Percentiles rank a stretch among this genome's conserved stretches.
phyloP scores from a whole-genome alignment of 2,888 invertebrate species.

The Pammene fasciana region DNA sequence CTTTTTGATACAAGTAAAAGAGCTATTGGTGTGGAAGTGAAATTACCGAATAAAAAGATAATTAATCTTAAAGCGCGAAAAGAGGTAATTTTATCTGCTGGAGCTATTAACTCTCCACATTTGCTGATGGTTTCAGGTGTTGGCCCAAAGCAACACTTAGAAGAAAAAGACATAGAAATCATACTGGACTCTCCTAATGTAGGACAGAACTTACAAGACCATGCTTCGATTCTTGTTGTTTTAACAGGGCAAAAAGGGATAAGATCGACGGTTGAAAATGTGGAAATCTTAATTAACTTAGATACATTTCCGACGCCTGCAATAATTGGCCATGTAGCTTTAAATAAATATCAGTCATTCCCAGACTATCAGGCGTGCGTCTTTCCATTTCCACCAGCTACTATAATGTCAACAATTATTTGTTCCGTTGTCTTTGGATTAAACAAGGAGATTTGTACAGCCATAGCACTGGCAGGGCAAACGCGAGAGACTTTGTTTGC shows the following conservation, averaged over 20 bases:
- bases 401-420: slow-evolving; percentile 4
- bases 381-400: slow-evolving; percentile 11
- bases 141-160: slow-evolving; percentile 35
- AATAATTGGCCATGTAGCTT: slow-evolving; percentile 16
- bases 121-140: slow-evolving; percentile 41
- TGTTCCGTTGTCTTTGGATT: slow-evolving; percentile 11
- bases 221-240: slow-evolving; percentile 6
- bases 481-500: slow-evolving; percentile 14
- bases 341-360: not conserved
- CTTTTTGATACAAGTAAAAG: slow-evolving; percentile 21
- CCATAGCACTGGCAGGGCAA: not conserved
- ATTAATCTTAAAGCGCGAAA: slow-evolving; percentile 29
- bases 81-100: slow-evolving; percentile 39
- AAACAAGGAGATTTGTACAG: slow-evolving; percentile 12
- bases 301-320: slow-evolving; percentile 20
- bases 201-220: slow-evolving; percentile 40
- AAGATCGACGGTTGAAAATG: not conserved
- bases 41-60: slow-evolving; percentile 14
- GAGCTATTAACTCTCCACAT: slow-evolving; percentile 31
- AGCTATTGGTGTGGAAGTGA: slow-evolving; percentile 37
- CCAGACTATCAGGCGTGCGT: slow-evolving; percentile 20
- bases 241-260: slow-evolving; percentile 18
- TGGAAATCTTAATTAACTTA: slow-evolving; percentile 10
- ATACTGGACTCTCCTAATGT: slow-evolving; percentile 38
- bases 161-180: slow-evolving; percentile 20